phyloP scores from a whole-genome alignment of 2,113 vertebrate genomes.

The Heterotilapia buettikoferi region DNA sequence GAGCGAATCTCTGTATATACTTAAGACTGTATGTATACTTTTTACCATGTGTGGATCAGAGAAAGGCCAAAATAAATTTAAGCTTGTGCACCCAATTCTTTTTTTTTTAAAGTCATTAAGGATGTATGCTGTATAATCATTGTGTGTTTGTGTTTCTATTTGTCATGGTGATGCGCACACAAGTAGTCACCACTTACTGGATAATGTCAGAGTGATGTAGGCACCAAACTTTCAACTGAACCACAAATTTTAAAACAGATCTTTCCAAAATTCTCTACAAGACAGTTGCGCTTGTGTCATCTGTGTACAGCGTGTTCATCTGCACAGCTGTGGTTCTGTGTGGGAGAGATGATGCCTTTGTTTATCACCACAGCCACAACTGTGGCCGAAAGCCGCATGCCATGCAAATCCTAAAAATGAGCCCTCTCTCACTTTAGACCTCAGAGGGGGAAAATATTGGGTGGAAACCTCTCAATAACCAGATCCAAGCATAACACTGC shows the following conservation, averaged over 20 bases:
- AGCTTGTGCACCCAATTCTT: neutral
- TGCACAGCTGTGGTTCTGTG: conserved; percentile 6
- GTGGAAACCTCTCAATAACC: conserved; percentile 20
- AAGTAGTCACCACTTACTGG: neutral
- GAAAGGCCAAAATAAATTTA: neutral
- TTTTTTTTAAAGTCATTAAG: neutral
- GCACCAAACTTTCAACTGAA: neutral
- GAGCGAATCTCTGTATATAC: neutral
- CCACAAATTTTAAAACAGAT: conserved; percentile 22
- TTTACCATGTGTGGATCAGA: neutral
- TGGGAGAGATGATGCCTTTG: conserved; percentile 13
- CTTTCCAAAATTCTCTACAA: neutral
- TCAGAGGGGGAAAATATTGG: conserved; percentile 14
- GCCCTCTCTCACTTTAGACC: conserved; percentile 16
- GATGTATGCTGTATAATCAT: neutral
- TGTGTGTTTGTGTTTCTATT: neutral
- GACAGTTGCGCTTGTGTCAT: neutral
- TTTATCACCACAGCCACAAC: conserved; percentile 42
- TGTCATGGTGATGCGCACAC: neutral
- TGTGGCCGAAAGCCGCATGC: conserved; percentile 26
- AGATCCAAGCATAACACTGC: conserved; percentile 37
- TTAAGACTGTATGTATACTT: neutral
- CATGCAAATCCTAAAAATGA: conserved; percentile 25
- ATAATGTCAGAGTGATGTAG: neutral
- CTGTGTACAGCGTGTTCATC: neutral